Conservation (phyloP, 1,140 invertebrate genomes). For the Acromyrmex echinatior region DNA sequence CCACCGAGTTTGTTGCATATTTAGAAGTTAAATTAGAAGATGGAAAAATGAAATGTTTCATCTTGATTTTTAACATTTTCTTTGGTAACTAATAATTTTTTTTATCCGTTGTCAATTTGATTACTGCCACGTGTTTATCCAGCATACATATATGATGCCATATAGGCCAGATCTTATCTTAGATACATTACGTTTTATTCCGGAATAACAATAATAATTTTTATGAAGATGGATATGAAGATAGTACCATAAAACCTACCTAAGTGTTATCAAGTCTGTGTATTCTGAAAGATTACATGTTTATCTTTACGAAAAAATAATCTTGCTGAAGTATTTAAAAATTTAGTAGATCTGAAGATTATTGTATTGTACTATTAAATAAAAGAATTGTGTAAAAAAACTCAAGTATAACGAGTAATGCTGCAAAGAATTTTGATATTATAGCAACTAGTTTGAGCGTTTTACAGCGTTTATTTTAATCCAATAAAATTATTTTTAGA, state of each 20-base stretch:
- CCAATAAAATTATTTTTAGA: too few relatives aligned
- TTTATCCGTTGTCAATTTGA: not conserved
- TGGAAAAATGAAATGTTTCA: not conserved
- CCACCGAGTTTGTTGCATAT: not conserved
- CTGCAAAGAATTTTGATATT: too few relatives aligned
- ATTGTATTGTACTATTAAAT: too few relatives aligned
- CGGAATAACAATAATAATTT: not conserved
- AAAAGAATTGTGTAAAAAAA: too few relatives aligned
- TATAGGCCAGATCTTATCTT: not conserved
- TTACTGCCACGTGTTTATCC: not conserved
- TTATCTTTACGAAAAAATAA: not conserved
- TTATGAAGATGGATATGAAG: not conserved
- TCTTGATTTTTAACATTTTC: not conserved
- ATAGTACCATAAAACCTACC: not conserved
- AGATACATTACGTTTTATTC: conserved; percentile 2
- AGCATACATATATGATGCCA: not conserved
- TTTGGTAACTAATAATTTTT: not conserved
- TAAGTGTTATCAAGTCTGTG: not conserved
- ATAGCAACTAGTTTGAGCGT: too few relatives aligned
- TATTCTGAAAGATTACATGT: not conserved
- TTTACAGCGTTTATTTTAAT: too few relatives aligned
- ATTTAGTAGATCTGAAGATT: too few relatives aligned
- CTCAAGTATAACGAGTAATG: too few relatives aligned
- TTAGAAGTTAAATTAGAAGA: conserved; percentile 45
- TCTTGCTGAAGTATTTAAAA: too few relatives aligned